Conservation (phyloP, 1,140 invertebrate species). For the Drosophila kanapiae region DNA sequence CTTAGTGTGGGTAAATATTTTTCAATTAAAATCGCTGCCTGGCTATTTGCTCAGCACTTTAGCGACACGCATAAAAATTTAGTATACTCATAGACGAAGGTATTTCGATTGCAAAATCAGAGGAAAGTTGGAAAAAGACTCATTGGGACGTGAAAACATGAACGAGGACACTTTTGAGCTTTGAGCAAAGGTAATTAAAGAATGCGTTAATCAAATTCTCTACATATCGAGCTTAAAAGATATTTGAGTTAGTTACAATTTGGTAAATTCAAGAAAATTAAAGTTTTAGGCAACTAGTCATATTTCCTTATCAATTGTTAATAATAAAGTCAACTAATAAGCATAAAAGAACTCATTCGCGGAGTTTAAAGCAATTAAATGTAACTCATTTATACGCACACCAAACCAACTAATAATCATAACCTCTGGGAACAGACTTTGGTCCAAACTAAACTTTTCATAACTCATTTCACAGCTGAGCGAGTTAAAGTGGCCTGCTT, state of each 20-base stretch:
- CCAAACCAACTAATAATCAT: slow-evolving; percentile 5
- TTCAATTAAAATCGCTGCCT: slow-evolving; percentile 77
- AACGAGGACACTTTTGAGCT: neutral
- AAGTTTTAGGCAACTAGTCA: too few species aligned
- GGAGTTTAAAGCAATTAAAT: neutral
- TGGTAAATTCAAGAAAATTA: neutral
- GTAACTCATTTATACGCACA: too few species aligned
- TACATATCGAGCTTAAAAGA: neutral
- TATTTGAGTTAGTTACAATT: neutral
- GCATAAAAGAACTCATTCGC: neutral
- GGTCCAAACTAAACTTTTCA: slow-evolving; percentile 38
- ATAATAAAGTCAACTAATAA: neutral
- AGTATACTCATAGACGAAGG: slow-evolving; percentile 52
- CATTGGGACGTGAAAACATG: slow-evolving; percentile 38
- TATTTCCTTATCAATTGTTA: neutral
- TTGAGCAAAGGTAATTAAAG: slow-evolving; percentile 24
- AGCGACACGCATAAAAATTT: slow-evolving; percentile 75
- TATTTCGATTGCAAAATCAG: slow-evolving; percentile 3
- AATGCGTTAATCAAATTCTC: slow-evolving; percentile 46
- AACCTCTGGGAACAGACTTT: slow-evolving; percentile 5
- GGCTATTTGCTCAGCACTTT: slow-evolving; percentile 76
- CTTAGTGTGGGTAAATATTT: slow-evolving; percentile 71
- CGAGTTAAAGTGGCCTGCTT: slow-evolving; percentile 10
- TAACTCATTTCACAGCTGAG: slow-evolving; percentile 34
- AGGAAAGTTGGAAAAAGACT: slow-evolving; percentile 1